A percentile compares a stretch with the other conserved stretches of the same genome.
Evolutionary conservation across 2,797 vertebrate genomes (phyloP).

Genomic region (Varecia variegata): DNA sequence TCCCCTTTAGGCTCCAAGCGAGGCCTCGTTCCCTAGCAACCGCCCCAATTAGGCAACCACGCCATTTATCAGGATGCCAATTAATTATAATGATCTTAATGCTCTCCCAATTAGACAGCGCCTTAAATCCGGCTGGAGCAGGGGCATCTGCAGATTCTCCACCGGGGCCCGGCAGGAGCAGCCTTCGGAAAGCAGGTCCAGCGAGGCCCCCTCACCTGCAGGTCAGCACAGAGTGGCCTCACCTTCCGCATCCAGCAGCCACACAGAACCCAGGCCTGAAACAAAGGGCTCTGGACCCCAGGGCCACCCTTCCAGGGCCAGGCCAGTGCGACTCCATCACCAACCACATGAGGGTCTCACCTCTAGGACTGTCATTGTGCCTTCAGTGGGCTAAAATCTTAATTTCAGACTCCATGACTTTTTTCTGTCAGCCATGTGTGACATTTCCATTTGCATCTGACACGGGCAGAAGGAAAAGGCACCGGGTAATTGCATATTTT

Average conservation of each 20-base stretch:
- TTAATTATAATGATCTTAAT: constrained; percentile 81
- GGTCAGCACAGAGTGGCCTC: background rate
- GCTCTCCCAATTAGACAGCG: constrained; percentile 73
- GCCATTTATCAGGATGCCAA: constrained; percentile 76
- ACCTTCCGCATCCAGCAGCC: background rate
- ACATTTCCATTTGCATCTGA: background rate
- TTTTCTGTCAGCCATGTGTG: background rate
- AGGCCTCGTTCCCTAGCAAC: constrained; percentile 82
- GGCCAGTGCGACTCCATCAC: background rate
- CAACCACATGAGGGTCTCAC: background rate
- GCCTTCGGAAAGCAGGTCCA: background rate
- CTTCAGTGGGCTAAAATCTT: background rate
- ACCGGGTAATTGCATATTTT: background rate
- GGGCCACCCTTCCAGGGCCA: background rate
- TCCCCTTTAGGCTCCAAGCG: constrained; percentile 62
- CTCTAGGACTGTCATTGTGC: background rate
- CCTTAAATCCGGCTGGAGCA: constrained; percentile 52
- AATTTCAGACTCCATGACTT: background rate
- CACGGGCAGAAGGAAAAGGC: background rate
- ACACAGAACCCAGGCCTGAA: background rate
- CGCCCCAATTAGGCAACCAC: constrained; percentile 80
- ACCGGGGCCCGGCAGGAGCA: background rate
- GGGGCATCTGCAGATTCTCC: constrained; percentile 14
- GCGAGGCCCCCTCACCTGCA: background rate
- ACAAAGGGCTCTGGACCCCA: background rate